phyloP scores from a whole-genome alignment of 2,113 vertebrate genomes.

The Micronycteris hirsuta region DNA sequence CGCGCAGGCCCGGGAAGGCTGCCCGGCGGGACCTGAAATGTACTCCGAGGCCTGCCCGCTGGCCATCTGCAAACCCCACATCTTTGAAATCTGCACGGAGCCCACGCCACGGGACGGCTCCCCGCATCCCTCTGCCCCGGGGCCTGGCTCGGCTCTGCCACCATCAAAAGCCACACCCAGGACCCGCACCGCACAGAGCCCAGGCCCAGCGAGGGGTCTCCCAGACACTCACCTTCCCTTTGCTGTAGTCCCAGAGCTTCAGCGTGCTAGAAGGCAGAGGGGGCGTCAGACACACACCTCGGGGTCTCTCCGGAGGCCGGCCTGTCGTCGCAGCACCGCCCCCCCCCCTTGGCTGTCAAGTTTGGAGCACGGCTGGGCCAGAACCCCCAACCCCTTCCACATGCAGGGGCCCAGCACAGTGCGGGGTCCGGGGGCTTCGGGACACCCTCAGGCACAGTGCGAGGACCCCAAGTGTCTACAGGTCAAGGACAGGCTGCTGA shows the following conservation, averaged over 20 bases:
- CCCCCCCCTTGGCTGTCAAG: accelerated
- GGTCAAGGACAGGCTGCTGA: not conserved
- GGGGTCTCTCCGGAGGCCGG: not conserved
- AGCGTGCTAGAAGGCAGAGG: constrained; percentile 86
- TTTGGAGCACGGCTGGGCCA: not conserved
- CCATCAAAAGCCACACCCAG: not conserved
- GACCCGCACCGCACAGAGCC: not conserved
- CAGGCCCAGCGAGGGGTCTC: accelerated
- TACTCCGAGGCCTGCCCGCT: too few species aligned
- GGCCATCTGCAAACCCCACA: accelerated
- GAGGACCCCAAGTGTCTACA: not conserved
- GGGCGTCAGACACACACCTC: not conserved
- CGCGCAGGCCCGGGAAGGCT: accelerated
- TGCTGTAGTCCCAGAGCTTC: constrained; percentile 99
- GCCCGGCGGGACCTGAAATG: accelerated
- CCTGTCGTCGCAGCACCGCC: not conserved
- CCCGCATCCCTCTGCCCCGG: not conserved
- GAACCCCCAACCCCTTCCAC: accelerated
- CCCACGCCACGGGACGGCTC: accelerated
- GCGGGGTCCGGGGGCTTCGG: too few species aligned
- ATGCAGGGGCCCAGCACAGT: accelerated
- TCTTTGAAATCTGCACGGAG: accelerated
- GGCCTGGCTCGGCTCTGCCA: not conserved
- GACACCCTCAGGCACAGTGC: not conserved
- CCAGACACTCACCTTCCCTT: constrained; percentile 90